Conservation (phyloP, 2,888 invertebrate genomes). For the Coecobrya sp. region DNA sequence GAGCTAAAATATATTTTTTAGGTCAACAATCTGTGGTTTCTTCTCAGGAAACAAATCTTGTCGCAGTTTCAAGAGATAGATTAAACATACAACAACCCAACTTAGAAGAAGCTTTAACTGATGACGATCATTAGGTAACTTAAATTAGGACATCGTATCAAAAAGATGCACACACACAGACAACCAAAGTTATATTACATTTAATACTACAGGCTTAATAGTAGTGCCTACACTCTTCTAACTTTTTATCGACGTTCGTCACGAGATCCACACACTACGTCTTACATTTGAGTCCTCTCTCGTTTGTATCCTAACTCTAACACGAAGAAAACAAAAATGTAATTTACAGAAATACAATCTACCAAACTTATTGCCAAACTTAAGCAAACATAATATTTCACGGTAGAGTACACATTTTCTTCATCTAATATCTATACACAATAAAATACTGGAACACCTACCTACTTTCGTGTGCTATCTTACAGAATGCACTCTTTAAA, state of each 20-base stretch:
- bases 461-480: neutral
- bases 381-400: conserved; percentile 36
- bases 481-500: neutral
- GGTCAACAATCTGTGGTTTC: conserved; percentile 3
- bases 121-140: neutral
- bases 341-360: conserved; percentile 9
- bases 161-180: neutral
- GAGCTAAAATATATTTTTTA: neutral
- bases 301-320: neutral
- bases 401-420: neutral
- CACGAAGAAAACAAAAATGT: conserved; percentile 11
- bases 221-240: neutral
- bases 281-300: neutral
- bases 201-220: no score
- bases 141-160: neutral
- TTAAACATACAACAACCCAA: neutral
- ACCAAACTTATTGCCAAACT: neutral
- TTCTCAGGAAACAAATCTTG: neutral
- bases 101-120: neutral
- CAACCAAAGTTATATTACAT: no score
- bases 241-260: neutral
- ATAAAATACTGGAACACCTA: neutral
- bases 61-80: neutral
- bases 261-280: neutral
- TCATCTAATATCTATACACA: neutral